phyloP scores from a whole-genome alignment of 1,140 invertebrate species.

The Drosophila pachea region DNA sequence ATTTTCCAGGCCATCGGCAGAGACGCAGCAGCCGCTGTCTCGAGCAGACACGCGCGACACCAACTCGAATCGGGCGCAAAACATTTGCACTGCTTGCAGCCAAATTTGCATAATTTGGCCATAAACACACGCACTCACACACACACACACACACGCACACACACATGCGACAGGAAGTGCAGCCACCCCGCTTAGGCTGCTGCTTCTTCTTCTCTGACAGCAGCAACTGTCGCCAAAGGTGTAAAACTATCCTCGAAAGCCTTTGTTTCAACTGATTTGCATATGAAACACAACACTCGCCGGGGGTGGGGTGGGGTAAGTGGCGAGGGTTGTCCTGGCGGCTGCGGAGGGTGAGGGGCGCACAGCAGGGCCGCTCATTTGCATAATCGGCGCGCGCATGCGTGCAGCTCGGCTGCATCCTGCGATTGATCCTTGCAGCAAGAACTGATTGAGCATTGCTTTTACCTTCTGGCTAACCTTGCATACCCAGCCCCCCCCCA shows the following conservation, averaged over 20 bases:
- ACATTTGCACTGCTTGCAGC: conserved; percentile 35
- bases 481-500: no score
- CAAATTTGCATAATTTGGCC: conserved; percentile 74
- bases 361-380: conserved; percentile 39
- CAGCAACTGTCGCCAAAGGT: conserved; percentile 54
- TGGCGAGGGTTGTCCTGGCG: background rate
- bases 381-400: conserved; percentile 74
- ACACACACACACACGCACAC: conserved; percentile 18
- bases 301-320: background rate
- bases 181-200: conserved; percentile 26
- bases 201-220: background rate
- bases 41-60: conserved; percentile 59
- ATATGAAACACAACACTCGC: conserved; percentile 10
- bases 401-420: conserved; percentile 54
- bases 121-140: no score
- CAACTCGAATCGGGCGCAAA: conserved; percentile 19
- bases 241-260: conserved; percentile 64
- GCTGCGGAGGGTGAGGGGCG: background rate
- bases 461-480: background rate
- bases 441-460: conserved; percentile 4
- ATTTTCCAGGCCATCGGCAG: conserved; percentile 59
- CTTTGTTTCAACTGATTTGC: conserved; percentile 16
- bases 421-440: conserved; percentile 26
- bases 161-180: conserved; percentile 49
- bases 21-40: conserved; percentile 57